phyloP scores from a whole-genome alignment of 1,140 invertebrate genomes.

The Papilio polytes region DNA sequence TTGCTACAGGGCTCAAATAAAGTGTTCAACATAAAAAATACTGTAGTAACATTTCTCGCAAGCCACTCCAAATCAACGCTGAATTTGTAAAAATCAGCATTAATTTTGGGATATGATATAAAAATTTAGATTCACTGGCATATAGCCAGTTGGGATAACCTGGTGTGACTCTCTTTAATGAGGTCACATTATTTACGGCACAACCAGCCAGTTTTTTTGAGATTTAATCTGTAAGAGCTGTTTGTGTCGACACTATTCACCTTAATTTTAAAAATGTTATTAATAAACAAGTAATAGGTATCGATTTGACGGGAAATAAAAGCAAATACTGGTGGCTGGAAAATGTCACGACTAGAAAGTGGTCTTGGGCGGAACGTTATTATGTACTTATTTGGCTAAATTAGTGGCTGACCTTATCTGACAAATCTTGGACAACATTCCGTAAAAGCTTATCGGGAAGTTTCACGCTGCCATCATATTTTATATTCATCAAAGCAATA shows the following conservation, averaged over 20 bases:
- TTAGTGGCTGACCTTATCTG: background rate
- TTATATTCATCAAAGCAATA: background rate
- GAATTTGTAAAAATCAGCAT: background rate
- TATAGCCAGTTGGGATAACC: slow-evolving; percentile 9
- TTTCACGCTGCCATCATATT: too few relatives aligned
- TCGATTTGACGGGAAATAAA: background rate
- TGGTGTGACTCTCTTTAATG: background rate
- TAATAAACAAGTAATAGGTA: too few relatives aligned
- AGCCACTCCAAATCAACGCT: background rate
- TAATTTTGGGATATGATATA: slow-evolving; percentile 9
- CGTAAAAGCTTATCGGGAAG: background rate
- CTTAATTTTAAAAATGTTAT: too few relatives aligned
- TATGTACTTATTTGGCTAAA: slow-evolving; percentile 1
- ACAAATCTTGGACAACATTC: background rate
- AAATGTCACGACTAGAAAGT: background rate
- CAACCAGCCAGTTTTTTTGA: background rate
- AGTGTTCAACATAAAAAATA: background rate
- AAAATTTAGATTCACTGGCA: background rate
- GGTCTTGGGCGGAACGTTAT: background rate
- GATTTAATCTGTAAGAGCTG: background rate
- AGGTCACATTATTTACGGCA: slow-evolving; percentile 20
- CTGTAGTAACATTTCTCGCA: background rate
- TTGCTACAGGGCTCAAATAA: background rate
- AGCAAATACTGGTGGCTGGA: background rate
- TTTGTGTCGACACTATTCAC: background rate